A percentile compares a stretch with the other conserved stretches of the same genome.
These are phyloP conservation scores for Agrotis puta DNA, from an alignment of 2,888 invertebrate genomes.

Conservation along the genomic window DNA sequence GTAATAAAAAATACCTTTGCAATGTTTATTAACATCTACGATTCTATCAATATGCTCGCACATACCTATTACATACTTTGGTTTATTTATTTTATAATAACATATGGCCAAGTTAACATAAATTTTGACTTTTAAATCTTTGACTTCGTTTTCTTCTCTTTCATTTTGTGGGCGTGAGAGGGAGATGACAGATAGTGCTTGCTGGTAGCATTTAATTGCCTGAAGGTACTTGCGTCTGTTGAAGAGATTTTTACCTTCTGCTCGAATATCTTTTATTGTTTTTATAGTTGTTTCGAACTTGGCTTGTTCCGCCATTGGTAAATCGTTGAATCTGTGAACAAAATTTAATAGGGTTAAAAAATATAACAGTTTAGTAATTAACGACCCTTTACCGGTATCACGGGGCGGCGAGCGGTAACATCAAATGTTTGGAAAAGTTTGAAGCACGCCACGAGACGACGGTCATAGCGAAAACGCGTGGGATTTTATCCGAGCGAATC, in stretches of 20 bases:
- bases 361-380: too few species aligned
- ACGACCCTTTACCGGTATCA: too few species aligned
- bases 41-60: conserved; percentile 80
- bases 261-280: conserved; percentile 79
- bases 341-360: background rate
- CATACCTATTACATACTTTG: conserved; percentile 81
- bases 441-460: too few species aligned
- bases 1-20: conserved; percentile 83
- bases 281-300: conserved; percentile 78
- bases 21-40: conserved; percentile 78
- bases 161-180: conserved; percentile 73
- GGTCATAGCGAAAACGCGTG: too few species aligned
- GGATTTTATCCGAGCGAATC: too few species aligned
- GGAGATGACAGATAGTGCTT: conserved; percentile 77
- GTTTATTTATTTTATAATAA: conserved; percentile 82
- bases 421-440: too few species aligned
- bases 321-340: conserved; percentile 81
- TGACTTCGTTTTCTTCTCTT: conserved; percentile 72
- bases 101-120: conserved; percentile 84
- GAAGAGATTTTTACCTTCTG: conserved; percentile 78
- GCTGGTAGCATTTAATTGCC: conserved; percentile 81
- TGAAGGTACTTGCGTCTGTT: conserved; percentile 72
- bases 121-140: conserved; percentile 75
- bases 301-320: conserved; percentile 81
- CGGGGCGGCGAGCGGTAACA: too few species aligned